Evolutionary conservation across 2,797 vertebrate genomes (phyloP).

Genomic region (Lates japonicus): DNA sequence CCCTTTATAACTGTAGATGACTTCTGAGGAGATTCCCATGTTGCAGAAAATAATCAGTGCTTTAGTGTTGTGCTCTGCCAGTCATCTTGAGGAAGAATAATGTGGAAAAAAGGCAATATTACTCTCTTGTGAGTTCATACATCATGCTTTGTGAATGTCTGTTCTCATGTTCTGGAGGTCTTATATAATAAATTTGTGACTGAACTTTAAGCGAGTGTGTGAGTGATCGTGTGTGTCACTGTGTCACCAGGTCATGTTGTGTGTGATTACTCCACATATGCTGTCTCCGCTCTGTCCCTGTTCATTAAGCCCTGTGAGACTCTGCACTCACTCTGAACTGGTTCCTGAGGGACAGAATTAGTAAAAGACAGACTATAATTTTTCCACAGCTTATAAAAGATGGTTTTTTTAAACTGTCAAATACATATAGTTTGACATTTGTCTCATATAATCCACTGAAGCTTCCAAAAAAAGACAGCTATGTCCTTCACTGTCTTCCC

Average conservation of each 20-base stretch:
- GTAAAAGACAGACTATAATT: not conserved
- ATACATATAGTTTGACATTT: constrained; percentile 17
- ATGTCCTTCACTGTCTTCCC: constrained; percentile 4
- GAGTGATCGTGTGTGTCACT: not conserved
- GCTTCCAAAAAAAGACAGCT: not conserved
- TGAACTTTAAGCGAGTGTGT: not conserved
- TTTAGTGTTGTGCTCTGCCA: not conserved
- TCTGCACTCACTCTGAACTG: not conserved
- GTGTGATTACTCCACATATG: constrained; percentile 28
- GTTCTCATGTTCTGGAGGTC: constrained; percentile 2
- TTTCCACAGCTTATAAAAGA: constrained; percentile 14
- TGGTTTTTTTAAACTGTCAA: not conserved
- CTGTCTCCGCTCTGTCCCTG: constrained; percentile 13
- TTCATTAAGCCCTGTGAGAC: constrained; percentile 22
- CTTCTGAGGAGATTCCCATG: constrained; percentile 19
- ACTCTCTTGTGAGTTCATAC: constrained; percentile 25
- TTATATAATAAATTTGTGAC: constrained; percentile 8
- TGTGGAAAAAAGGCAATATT: constrained; percentile 29
- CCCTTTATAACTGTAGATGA: not conserved
- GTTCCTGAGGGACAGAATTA: constrained; percentile 1
- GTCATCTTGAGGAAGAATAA: constrained; percentile 25
- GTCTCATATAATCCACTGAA: constrained; percentile 15
- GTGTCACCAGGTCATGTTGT: constrained; percentile 31
- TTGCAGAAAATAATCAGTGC: constrained; percentile 36
- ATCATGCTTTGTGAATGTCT: constrained; percentile 14